Evolutionary conservation across 2,113 vertebrate genomes (phyloP).

Genomic region (Forbesichthys agassizii): DNA sequence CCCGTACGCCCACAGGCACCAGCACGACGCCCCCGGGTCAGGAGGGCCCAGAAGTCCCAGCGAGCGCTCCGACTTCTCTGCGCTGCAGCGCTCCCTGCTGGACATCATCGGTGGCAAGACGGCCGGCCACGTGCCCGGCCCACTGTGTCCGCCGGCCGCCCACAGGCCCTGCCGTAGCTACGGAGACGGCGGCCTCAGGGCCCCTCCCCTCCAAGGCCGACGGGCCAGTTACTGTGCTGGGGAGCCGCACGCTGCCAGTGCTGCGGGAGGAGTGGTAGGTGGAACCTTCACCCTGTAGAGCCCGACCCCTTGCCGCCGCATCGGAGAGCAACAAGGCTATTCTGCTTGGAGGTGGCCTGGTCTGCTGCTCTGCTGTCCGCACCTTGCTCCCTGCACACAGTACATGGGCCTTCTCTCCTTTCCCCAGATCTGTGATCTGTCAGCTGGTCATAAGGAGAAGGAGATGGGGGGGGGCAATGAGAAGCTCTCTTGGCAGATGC

Average conservation of each 20-base stretch:
- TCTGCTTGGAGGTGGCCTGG: slow-evolving; percentile 55
- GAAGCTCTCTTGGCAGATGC: slow-evolving; percentile 25
- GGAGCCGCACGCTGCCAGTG: slow-evolving; percentile 45
- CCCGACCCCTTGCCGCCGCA: slow-evolving; percentile 34
- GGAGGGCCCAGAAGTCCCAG: slow-evolving; percentile 45
- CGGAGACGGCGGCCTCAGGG: slow-evolving; percentile 28
- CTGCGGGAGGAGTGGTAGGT: slow-evolving; percentile 73
- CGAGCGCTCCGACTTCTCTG: slow-evolving; percentile 67
- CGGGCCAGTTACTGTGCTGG: slow-evolving; percentile 42
- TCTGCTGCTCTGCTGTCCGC: slow-evolving; percentile 23
- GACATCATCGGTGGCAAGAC: slow-evolving; percentile 68
- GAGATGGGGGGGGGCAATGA: slow-evolving; percentile 5
- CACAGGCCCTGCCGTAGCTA: slow-evolving; percentile 18
- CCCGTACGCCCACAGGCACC: slow-evolving; percentile 42
- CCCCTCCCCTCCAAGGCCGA: slow-evolving; percentile 20
- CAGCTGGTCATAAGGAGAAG: slow-evolving; percentile 20
- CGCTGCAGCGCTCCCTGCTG: slow-evolving; percentile 69
- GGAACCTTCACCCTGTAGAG: slow-evolving; percentile 41
- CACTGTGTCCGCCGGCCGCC: slow-evolving; percentile 18
- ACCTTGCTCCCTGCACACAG: slow-evolving; percentile 30
- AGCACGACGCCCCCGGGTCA: slow-evolving; percentile 6
- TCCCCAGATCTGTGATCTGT: slow-evolving; percentile 32
- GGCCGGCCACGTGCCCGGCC: slow-evolving; percentile 25
- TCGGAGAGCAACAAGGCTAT: slow-evolving; percentile 24
- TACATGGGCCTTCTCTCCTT: slow-evolving; percentile 17